These are phyloP conservation scores for Melanaphis sacchari DNA, from an alignment of 1,140 invertebrate genomes.

Conservation along the genomic window DNA sequence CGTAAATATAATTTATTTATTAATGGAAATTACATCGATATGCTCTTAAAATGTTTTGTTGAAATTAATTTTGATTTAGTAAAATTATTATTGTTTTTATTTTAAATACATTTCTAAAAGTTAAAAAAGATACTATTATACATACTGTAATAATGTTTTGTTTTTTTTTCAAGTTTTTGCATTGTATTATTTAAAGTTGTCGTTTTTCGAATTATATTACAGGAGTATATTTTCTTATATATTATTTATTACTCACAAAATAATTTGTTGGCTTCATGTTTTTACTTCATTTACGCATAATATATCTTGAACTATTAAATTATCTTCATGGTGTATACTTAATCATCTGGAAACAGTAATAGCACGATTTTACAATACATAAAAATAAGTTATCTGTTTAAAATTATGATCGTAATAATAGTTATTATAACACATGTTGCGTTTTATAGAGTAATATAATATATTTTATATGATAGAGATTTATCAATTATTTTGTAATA, in stretches of 20 bases:
- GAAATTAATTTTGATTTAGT: too few species aligned
- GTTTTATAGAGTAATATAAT: neutral
- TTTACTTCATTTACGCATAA: neutral
- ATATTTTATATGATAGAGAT: neutral
- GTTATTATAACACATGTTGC: constrained; percentile 5
- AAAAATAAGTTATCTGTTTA: constrained; percentile 1
- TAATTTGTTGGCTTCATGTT: neutral
- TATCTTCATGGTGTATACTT: neutral
- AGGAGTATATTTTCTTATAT: neutral
- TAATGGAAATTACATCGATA: too few species aligned
- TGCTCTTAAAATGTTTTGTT: too few species aligned
- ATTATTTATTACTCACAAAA: neutral
- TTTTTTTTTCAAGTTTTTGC: too few species aligned
- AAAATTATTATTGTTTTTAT: too few species aligned
- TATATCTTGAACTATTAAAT: neutral
- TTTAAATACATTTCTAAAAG: too few species aligned
- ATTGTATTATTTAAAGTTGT: too few species aligned
- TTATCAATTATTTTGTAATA: neutral
- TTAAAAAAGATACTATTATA: too few species aligned
- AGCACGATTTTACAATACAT: neutral
- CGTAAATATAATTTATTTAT: too few species aligned
- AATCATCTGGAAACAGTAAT: neutral
- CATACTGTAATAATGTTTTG: too few species aligned
- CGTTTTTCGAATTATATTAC: neutral
- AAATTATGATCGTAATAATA: constrained; percentile 1